Evolutionary conservation across 23 tunicate genomes (phyloP).

Genomic region (Ciona savignyi): DNA sequence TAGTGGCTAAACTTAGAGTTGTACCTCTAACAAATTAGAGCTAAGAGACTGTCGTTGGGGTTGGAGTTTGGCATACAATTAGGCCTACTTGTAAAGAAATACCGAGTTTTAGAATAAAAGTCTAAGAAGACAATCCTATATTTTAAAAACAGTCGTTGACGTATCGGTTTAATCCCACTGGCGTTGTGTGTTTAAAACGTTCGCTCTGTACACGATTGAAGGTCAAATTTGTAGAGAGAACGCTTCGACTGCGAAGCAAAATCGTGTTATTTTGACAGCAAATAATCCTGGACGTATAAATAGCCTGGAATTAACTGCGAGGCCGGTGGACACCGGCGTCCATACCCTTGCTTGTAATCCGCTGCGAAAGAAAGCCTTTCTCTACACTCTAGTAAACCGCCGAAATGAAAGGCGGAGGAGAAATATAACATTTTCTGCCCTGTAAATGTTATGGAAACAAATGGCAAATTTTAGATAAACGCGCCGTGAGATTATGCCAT

Average conservation of each 20-base stretch:
- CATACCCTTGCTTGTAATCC: background rate
- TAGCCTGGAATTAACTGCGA: background rate
- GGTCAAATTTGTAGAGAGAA: background rate
- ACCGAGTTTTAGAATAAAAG: too few species aligned
- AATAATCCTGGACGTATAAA: background rate
- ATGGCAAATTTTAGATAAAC: background rate
- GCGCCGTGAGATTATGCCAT: background rate
- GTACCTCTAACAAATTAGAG: too few species aligned
- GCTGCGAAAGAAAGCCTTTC: background rate
- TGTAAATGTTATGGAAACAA: background rate
- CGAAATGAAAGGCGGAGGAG: background rate
- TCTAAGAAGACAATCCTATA: too few species aligned
- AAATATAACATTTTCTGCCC: background rate
- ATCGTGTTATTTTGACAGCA: background rate
- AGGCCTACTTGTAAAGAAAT: too few species aligned
- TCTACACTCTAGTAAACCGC: background rate
- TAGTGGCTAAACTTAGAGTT: too few species aligned
- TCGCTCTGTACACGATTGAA: background rate
- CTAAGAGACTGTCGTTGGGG: too few species aligned
- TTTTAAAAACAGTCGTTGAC: too few species aligned
- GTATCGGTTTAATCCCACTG: too few species aligned
- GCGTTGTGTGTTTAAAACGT: too few species aligned
- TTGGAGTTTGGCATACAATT: too few species aligned
- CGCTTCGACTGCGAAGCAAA: background rate
- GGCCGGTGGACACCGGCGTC: background rate